Base-by-base conservation (phyloP, 2,113 vertebrate species). In the Larimichthys crocea region DNA sequence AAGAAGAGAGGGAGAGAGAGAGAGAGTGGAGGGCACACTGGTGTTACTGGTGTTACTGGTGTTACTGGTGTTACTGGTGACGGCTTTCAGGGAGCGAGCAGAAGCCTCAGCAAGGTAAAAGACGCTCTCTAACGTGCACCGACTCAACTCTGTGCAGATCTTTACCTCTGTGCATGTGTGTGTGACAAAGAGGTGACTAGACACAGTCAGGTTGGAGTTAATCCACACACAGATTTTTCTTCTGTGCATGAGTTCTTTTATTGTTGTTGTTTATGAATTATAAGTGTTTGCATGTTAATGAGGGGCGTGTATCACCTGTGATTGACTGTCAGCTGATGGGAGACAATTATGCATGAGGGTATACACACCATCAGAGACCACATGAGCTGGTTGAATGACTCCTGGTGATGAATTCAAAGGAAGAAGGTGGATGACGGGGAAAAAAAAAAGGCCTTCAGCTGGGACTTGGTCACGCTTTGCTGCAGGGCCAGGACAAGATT, bases 81-180 rank as follows among this genome's bases (percentile, higher is more conserved):
- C 35, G 35, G 35, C 35, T 35, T 35, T 35, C 5, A 55, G 63
- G 19, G 62, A 56, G 44, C 10, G 10, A 46, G 44, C 76, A 56
- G 63, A 63, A 67, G 63, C 81, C 71, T 68, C 56, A 52, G 68
- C 68, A 61, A 91, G 89, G 89, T 91, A 26, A 59, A 84, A 76
- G 63, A 78, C 44, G 74, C 50, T 77, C 64, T 22, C 16, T 56
- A 14, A 24, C 52, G n/a, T 44, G 35, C 62, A 69, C 59, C 6
- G 73, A 56, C 72, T 77, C 42, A 75, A 61, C 75, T 84, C 46
- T 48, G 76, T 4, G 16, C 19, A 3, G 20, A 62, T 72, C 61
- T n/a, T 63, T 10, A 10, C 16, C 55, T 5, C 4, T 50, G n/a
- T 35, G 55, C 29, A 6, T 44, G 6, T 66, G 10, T 22, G 50